A percentile compares a stretch with the other conserved stretches of the same genome.
Conservation (phyloP, 2,888 invertebrate species). For the Lepidonotus clava region DNA sequence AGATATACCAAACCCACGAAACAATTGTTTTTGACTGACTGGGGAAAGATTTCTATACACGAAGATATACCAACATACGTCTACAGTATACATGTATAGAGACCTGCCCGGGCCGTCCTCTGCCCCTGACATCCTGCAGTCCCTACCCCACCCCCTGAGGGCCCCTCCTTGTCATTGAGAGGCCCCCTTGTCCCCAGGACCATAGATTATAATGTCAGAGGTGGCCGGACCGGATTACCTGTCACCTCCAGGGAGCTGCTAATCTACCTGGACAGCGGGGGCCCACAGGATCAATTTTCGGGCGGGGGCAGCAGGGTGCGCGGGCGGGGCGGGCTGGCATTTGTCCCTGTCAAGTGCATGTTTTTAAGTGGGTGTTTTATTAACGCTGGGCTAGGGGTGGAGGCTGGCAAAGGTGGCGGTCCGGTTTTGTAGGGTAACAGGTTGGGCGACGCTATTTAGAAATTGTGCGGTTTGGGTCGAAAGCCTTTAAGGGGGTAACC, state of each 20-base stretch:
- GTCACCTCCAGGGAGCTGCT: constrained; percentile 21
- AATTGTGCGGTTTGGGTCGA: too few species aligned
- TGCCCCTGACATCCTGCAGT: background rate
- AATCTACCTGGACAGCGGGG: constrained; percentile 36
- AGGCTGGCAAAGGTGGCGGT: too few species aligned
- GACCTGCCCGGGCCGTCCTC: background rate
- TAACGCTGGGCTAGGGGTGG: background rate
- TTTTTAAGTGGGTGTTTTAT: too few species aligned
- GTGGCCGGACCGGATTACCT: constrained; percentile 5
- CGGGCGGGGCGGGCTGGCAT: background rate
- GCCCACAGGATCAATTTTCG: background rate
- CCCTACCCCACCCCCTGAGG: background rate
- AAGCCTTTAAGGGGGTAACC: too few species aligned
- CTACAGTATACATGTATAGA: too few species aligned
- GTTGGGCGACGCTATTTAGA: too few species aligned
- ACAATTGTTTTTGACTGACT: too few species aligned
- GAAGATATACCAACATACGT: too few species aligned
- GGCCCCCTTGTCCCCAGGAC: background rate
- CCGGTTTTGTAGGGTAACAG: too few species aligned
- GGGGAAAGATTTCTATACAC: too few species aligned
- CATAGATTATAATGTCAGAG: constrained; percentile 9
- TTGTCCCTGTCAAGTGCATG: background rate
- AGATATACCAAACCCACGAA: too few species aligned
- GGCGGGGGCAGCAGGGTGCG: background rate
- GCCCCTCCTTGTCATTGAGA: too few species aligned